Base-by-base conservation (phyloP, 1,140 invertebrate genomes). In the Tetramorium alpestre region DNA sequence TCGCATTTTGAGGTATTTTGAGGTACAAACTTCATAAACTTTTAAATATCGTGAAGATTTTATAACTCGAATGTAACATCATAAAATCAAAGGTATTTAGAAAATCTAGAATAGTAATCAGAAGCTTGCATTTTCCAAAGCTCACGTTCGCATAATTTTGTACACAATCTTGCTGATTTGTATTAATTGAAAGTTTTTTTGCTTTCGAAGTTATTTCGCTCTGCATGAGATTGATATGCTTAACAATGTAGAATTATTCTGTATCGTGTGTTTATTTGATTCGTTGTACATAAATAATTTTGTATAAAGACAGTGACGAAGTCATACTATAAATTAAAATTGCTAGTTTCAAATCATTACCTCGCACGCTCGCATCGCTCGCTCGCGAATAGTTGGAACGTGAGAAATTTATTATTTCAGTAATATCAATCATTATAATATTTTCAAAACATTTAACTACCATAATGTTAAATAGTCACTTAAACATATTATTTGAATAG, bases 371-470 rank as follows among this genome's bases (percentile, higher is more conserved):
- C 18, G 8, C 10, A 25, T 0, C n/a, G 41, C 18, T 65, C 18
- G 8, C 10, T 44, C 2, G 65, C 41, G 22, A 16, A 69, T 22
- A 44, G 5, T 73, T 38, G 70, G 6, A 10, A 56, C 51, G 70
- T 73, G 51, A 69, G 41, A 58, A 75, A 58, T 10, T 72, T 58
- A 4, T 58, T 75, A 75, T 25, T 75, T 41, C 13, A 16, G 41
- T 58, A 58, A 58, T 22, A 41, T 16, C 6, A 44, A 44, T 54
- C 49, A 13, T 54, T 72, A 2, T 8, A 41, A 41, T 10, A 73
- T 75, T 75, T 1, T 58, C 11, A 58, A 22, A 22, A 51, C n/a
- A 18, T 58, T 58, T 16, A 41, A 41, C 33, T 58, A 41, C 3
- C 11, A 56, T 33, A 6, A 18, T 58, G n/a, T 58, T 75, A 25